Conservation (phyloP, 2,113 vertebrate genomes). For the Nyctereutes procyonoides region DNA sequence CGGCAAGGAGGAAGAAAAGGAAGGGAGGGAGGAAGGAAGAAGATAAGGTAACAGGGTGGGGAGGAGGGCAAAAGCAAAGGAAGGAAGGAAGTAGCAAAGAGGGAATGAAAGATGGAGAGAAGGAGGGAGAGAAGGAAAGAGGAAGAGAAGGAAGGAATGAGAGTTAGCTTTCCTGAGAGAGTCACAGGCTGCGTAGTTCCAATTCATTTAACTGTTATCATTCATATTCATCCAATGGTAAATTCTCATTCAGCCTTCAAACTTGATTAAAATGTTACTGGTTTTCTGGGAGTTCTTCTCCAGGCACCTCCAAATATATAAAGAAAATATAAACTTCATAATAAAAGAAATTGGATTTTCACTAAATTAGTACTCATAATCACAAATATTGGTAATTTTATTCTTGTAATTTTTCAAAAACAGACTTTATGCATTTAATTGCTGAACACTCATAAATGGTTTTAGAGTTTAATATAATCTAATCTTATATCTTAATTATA, state of each 20-base stretch:
- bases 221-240: not conserved
- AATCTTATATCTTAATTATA: conserved; percentile 21
- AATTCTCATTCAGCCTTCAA: not conserved
- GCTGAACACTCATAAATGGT: not conserved
- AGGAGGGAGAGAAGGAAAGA: not conserved
- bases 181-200: not conserved
- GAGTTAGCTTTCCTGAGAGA: not conserved
- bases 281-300: not conserved
- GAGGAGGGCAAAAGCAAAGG: rapidly evolving
- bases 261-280: not conserved
- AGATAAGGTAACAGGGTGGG: too few species aligned
- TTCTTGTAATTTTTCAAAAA: conserved; percentile 13
- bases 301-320: not conserved
- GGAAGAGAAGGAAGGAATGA: not conserved
- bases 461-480: not conserved
- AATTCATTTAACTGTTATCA: not conserved
- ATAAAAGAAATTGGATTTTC: not conserved
- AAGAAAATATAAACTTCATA: not conserved
- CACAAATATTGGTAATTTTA: conserved; percentile 25
- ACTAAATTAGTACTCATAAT: conserved; percentile 5
- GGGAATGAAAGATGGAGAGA: rapidly evolving
- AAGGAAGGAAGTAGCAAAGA: rapidly evolving
- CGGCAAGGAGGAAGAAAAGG: not conserved
- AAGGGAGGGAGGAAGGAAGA: rapidly evolving
- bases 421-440: not conserved